Percentiles rank a stretch among this genome's conserved stretches.
phyloP scores from a whole-genome alignment of 2,888 invertebrate species.

The Mallateleia sp. region DNA sequence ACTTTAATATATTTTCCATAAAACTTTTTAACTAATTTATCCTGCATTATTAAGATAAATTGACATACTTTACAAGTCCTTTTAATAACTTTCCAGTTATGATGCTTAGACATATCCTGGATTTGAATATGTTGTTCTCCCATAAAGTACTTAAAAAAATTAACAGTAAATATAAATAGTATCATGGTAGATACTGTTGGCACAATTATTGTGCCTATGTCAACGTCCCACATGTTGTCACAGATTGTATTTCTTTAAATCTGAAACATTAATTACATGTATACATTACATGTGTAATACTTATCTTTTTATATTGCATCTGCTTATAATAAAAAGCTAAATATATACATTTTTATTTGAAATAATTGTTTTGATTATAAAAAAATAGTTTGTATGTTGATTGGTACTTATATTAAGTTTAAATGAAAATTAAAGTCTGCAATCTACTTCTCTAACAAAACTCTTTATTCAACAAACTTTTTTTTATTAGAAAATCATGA shows the following conservation, averaged over 20 bases:
- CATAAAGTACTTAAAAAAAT: slow-evolving; percentile 89
- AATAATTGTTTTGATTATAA: too few species aligned
- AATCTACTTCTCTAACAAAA: too few species aligned
- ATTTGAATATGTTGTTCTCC: slow-evolving; percentile 90
- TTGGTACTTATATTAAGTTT: too few species aligned
- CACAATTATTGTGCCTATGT: slow-evolving; percentile 86
- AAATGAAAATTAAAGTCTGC: too few species aligned
- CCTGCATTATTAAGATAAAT: too few species aligned
- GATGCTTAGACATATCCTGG: slow-evolving; percentile 90
- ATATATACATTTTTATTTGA: slow-evolving; percentile 14
- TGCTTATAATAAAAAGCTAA: not conserved
- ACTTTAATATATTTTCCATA: too few species aligned
- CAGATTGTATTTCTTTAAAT: slow-evolving; percentile 14
- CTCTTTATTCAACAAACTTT: too few species aligned
- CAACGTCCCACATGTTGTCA: slow-evolving; percentile 85
- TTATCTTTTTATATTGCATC: too few species aligned
- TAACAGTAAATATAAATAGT: slow-evolving; percentile 90
- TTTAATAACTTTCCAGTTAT: slow-evolving; percentile 90
- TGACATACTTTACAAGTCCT: slow-evolving; percentile 90
- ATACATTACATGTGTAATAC: slow-evolving; percentile 1
- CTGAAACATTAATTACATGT: slow-evolving; percentile 9
- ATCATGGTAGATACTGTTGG: slow-evolving; percentile 90
- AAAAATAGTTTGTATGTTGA: too few species aligned
- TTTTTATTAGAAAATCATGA: too few species aligned
- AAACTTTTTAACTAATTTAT: too few species aligned